These are phyloP conservation scores for Lagopus leucura DNA, from an alignment of 2,113 vertebrate species.

Conservation along the genomic window DNA sequence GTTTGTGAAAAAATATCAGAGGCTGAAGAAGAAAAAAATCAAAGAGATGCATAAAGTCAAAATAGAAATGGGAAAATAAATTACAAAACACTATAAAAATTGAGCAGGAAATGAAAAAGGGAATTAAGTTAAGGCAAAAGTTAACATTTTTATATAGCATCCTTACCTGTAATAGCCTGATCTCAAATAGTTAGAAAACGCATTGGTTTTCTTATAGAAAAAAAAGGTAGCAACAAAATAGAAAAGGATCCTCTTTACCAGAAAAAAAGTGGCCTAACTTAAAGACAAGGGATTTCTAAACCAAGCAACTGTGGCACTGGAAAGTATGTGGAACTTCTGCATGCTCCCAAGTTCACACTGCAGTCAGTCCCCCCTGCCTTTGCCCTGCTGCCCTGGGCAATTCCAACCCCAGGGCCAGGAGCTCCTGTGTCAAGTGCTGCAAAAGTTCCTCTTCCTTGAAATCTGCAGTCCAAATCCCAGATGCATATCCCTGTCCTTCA, in stretches of 20 bases:
- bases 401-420: too few species aligned
- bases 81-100: neutral
- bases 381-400: neutral
- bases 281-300: neutral
- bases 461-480: neutral
- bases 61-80: neutral
- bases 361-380: neutral
- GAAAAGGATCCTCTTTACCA: neutral
- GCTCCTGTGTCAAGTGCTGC: neutral
- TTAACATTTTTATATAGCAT: neutral
- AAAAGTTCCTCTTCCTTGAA: neutral
- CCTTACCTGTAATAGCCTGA: neutral
- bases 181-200: neutral
- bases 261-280: neutral
- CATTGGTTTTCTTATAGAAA: neutral
- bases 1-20: neutral
- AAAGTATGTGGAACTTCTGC: neutral
- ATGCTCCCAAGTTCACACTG: fast-evolving
- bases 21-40: neutral
- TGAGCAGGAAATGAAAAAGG: neutral
- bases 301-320: neutral
- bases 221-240: neutral
- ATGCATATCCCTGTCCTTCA: neutral
- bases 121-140: neutral
- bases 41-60: neutral